Evolutionary conservation across 2,113 vertebrate species (phyloP).

Genomic region (Leptobrachium leishanense): DNA sequence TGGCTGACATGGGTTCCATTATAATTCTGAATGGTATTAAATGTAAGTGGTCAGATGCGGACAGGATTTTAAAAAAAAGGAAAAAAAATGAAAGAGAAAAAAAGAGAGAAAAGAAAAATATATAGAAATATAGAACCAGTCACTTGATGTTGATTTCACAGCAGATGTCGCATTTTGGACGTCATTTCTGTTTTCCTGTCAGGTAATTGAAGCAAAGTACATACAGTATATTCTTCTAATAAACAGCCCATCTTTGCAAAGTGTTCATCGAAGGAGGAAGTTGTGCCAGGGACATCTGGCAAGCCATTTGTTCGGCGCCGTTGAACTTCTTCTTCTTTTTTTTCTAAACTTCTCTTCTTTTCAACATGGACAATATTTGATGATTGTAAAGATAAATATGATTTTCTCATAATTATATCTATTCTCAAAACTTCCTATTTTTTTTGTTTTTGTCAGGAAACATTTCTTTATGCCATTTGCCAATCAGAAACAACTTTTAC

Average conservation of each 20-base stretch:
- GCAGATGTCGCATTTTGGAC: constrained; percentile 32
- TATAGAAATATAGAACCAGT: not conserved
- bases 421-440: constrained; percentile 40
- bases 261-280: constrained; percentile 26
- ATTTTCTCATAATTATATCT: constrained; percentile 41
- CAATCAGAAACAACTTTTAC: constrained; percentile 36
- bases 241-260: constrained; percentile 19
- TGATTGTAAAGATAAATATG: constrained; percentile 50
- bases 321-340: constrained; percentile 37
- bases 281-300: constrained; percentile 47
- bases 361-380: constrained; percentile 48
- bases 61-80: not conserved
- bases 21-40: constrained; percentile 28
- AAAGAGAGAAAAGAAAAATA: not conserved
- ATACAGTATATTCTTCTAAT: constrained; percentile 25
- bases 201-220: constrained; percentile 38
- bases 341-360: constrained; percentile 42
- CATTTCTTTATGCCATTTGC: constrained; percentile 16
- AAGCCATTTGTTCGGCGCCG: constrained; percentile 36
- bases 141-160: constrained; percentile 3
- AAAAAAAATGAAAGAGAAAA: too few relatives aligned
- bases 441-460: constrained; percentile 25
- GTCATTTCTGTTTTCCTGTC: constrained; percentile 33
- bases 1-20: constrained; percentile 23
- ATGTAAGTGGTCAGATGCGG: constrained; percentile 5